Percentiles rank a stretch among this genome's conserved stretches.
Evolutionary conservation across 2,797 vertebrate genomes (phyloP).

Genomic region (Zonotrichia albicollis): DNA sequence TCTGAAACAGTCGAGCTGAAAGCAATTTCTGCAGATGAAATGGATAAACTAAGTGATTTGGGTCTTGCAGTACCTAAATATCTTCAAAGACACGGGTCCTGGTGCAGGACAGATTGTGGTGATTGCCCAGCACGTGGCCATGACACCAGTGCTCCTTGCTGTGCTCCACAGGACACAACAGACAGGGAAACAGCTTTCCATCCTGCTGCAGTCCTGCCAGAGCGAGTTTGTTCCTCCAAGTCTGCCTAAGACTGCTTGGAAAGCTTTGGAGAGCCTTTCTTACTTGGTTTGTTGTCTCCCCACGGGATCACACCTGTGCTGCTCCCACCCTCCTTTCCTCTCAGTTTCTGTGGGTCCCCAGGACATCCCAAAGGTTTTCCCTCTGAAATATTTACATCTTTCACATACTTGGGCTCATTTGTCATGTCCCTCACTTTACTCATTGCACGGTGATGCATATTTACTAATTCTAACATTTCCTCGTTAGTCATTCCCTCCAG

Average conservation of each 20-base stretch:
- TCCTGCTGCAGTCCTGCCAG: not conserved
- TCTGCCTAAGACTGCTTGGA: not conserved
- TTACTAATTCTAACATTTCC: conserved; percentile 67
- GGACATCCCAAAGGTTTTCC: not conserved
- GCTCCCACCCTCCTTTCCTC: not conserved
- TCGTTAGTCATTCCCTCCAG: conserved; percentile 68
- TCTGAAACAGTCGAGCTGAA: not conserved
- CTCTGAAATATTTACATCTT: not conserved
- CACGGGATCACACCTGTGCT: not conserved
- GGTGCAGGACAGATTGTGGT: not conserved
- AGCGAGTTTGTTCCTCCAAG: not conserved
- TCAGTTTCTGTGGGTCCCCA: accelerated
- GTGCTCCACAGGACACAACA: not conserved
- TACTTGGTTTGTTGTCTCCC: not conserved
- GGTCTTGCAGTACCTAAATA: not conserved
- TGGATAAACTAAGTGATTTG: not conserved
- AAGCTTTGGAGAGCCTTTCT: not conserved
- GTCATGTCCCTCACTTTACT: conserved; percentile 18
- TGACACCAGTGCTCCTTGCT: not conserved
- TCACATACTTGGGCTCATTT: conserved; percentile 21
- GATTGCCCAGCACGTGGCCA: accelerated
- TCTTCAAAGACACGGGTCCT: not conserved
- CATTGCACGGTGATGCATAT: conserved; percentile 52
- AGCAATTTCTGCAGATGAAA: not conserved
- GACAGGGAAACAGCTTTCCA: not conserved